Evolutionary conservation across 2,888 invertebrate species (phyloP), one percentile per base, ranked within the genome.

Genomic region (Agonopterix subpropinquella): DNA sequence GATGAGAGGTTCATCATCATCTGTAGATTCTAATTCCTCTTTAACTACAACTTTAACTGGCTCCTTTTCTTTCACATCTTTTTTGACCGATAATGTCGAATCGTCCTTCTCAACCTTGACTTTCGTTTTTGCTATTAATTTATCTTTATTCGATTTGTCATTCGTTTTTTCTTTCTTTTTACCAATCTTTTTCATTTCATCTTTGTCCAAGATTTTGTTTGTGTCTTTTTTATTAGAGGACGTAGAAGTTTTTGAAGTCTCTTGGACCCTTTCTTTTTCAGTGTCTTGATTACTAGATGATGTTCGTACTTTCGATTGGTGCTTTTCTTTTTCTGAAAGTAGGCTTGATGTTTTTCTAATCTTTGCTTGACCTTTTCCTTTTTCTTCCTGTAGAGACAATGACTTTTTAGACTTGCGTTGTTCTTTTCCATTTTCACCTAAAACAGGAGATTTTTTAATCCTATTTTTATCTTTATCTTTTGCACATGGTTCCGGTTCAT

Each of bases 1-100:
- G 45, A 86, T 84, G 37, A 85, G 67, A 10, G 84, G 85, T 61
- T 81, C 82, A 54, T 87, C 84, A 51, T 86, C 86, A 57, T 87
- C 87, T 1, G 79, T 84, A 37, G 82, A 85, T 59, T 86, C 84
- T 36, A 64, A 57, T 65, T 83, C 85, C 59, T 80, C 74, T 61
- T 82, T 81, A 28, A 77, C 67, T 9, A 70, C 53, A n/a, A 70
- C 67, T 65, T 75, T 75, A 7, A 70, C 52, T 15, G 55, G 36
- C 50, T 61, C 62, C 49, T 59, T 60, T 54, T 76, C 72, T 53
- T 70, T 73, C 36, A 55, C 44, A 54, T 77, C 77, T 48, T 73
- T 73, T 58, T 73, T 77, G 18, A 66, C 46, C 35, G 60, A 49
- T 47, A 57, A 46, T 3, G 56, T 47, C 36, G 45, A 43, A 13